A percentile compares a stretch with the other conserved stretches of the same genome.
phyloP scores from a whole-genome alignment of 64 coral and sea anemone genomes.

The Actinia tenebrosa region DNA sequence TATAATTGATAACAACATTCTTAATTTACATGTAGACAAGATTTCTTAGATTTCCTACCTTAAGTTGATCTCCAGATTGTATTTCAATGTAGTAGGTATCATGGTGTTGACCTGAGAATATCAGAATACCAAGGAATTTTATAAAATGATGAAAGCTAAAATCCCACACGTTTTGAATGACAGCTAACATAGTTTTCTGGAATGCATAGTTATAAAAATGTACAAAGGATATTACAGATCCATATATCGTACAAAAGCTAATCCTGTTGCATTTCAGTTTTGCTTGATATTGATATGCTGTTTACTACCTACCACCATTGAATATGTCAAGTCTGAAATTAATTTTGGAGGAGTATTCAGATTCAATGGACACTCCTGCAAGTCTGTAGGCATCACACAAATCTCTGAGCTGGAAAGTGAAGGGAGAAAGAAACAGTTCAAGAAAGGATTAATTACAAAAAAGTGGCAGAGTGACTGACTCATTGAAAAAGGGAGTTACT shows the following conservation, averaged over 20 bases:
- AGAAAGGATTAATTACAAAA: not conserved
- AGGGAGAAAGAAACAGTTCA: not conserved
- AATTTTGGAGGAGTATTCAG: not conserved
- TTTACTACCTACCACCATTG: not conserved
- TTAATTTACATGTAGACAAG: no score
- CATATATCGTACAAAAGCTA: no score
- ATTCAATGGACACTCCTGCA: not conserved
- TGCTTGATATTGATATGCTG: not conserved
- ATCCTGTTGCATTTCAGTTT: no score
- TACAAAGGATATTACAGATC: no score
- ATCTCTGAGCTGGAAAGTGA: not conserved
- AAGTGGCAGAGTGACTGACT: no score
- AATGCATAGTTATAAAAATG: no score
- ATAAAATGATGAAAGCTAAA: no score
- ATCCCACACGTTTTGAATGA: no score
- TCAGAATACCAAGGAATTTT: not conserved
- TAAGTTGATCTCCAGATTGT: not conserved
- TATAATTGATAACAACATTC: no score
- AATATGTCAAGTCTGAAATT: conserved; percentile 6
- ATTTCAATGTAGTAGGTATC: not conserved
- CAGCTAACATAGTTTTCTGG: no score
- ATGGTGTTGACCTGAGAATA: not conserved
- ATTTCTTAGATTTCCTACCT: not conserved
- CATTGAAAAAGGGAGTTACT: no score
- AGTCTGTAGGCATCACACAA: conserved; percentile 8